Base-by-base conservation (phyloP, 2,113 vertebrate species). In the Platichthys stellatus region DNA sequence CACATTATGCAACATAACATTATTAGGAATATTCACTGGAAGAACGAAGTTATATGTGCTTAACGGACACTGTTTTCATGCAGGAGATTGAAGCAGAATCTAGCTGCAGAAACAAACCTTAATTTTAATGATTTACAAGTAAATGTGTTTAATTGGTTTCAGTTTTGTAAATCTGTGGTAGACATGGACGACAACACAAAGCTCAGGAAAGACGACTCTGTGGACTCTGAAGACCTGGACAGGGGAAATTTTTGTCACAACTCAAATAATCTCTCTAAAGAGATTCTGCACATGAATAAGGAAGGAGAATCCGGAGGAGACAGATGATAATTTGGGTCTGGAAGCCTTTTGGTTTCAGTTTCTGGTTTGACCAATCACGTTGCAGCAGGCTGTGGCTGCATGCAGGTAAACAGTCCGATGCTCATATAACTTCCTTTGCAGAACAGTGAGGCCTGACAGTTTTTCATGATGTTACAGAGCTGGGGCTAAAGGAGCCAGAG, bases 401-500 rank as follows among this genome's bases (percentile, higher is more conserved):
- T 31, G 31, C 31, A 31, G 47, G 14, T 17, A 5, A 17, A 17
- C 47, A 51, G 15, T 18, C 47, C 17, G 47, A 18, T 17, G 15
- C 47, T 47, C 12, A 47, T 17, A 47, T 14, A 14, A 13, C 15
- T 53, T 60, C 62, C 60, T 28, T 20, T 62, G 45, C 3, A 47
- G 15, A 47, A 13, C 45, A 17, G 12, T 47, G 45, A 47, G 45
- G 12, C 4, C 3, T 17, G 3, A 47, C 45, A 17, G 14, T 18
- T 18, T 49, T 49, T 54, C 13, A 3, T 1, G 51, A 23, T 51
- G 17, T 17, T 17, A 47, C 35, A 8, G 57, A 40, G 5, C 23
- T 61, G 14, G 3, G 51, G 9, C 51, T 72, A 72, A 38, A 18
- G 47, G 28, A 60, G 54, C 73, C 31, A 49, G 57, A 65, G 14